Evolutionary conservation across 2,888 invertebrate genomes (phyloP), one percentile per base, ranked within the genome.

Genomic region (Drepanosiphum platanoidis): DNA sequence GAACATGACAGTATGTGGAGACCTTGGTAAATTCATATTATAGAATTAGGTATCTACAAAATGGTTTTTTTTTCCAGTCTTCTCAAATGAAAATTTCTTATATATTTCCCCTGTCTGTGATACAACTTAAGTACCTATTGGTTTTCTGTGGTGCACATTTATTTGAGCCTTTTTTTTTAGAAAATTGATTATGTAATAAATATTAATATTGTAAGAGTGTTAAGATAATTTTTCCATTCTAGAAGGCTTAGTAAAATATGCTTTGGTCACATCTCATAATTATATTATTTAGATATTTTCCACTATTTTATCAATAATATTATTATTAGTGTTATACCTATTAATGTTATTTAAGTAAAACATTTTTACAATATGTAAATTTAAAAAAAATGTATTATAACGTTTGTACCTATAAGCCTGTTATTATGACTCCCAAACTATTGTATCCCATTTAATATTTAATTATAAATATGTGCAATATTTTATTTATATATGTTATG

Each of bases 1-100:
- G 87, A 87, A 77, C 87, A 88, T 52, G 88, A 88, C 72, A 87
- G 87, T 72, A 88, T 88, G 82, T 88, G 88, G 88, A 87, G 88
- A 74, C 88, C 88, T 30, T 88, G 88, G 88, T 88, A 87, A 88
- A 88, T 74, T 66, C 18, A 80, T 36, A 80, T 52, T 36, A 18
- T 61, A 58, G 58, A 81, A 81, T 61, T 81, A 71, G 58, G 18
- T 66, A 34, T 70, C 34, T 52, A 36, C 30, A 71, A 58, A 58
- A 58, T 58, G 30, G n/a, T n/a, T n/a, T 58, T 71, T 18, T 32
- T 81, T 80, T 81, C 58, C 22, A 39, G 30, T 66, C 66, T 75
- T 84, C 36, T 66, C 66, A 75, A 46, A 52, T 52, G 22, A 52
- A 46, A 46, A 68, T 66, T 75, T 84, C 39, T 75, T 68, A 75